Conservation (phyloP, 2,113 vertebrate genomes). For the Oenanthe melanoleuca region DNA sequence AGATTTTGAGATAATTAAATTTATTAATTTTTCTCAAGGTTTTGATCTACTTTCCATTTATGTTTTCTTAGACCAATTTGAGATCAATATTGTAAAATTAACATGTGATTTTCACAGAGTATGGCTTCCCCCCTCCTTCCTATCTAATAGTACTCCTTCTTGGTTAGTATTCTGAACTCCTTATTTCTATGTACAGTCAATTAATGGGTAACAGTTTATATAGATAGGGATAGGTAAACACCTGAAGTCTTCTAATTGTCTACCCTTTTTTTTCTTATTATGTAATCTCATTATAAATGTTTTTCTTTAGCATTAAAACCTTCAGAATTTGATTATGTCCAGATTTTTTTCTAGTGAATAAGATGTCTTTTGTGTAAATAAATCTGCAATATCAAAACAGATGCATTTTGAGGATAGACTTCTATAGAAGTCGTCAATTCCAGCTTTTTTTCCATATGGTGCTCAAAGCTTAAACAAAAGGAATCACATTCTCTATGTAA, state of each 20-base stretch:
- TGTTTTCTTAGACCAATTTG: background rate
- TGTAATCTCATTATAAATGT: background rate
- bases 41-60: background rate
- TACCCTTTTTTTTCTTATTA: background rate
- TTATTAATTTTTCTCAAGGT: background rate
- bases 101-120: background rate
- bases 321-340: background rate
- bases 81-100: background rate
- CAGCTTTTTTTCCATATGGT: background rate
- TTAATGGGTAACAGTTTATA: background rate
- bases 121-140: background rate
- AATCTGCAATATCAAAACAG: background rate
- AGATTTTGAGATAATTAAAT: background rate
- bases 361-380: background rate
- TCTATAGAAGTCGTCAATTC: background rate
- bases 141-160: background rate
- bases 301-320: background rate
- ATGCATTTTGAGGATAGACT: background rate
- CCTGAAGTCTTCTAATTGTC: background rate
- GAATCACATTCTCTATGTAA: background rate
- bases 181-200: background rate
- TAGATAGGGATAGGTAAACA: background rate
- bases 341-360: background rate
- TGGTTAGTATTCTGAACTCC: background rate
- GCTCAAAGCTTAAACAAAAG: background rate